Evolutionary conservation across 2,888 invertebrate species (phyloP), one percentile per base, ranked within the genome.

Genomic region (Tipula helvola): DNA sequence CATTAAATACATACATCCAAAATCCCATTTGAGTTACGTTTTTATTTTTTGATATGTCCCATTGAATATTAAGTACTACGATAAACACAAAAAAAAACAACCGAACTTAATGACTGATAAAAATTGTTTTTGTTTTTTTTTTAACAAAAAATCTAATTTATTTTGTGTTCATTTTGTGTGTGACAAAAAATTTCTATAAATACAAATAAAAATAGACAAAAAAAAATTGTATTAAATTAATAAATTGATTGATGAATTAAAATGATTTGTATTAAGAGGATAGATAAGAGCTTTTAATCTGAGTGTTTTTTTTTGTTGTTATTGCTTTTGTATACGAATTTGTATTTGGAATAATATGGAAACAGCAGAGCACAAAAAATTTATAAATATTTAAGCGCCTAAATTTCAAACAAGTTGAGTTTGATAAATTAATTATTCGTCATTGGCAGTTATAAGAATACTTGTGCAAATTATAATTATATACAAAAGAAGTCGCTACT

Each of bases 161-260:
- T 57, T 18, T 57, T 57, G 28, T 28, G 28, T 28, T 28, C 28
- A 39, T 39, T 71, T 18, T 71, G 28, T 71, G 71, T 71, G 28
- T 71, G 71, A 71, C 18, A 71, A 71, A 71, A 71, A 71, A 71
- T 28, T 10, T 71, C 71, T 18, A 18, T 28, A 28, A 7, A 52
- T n/a, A 16, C 52, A n/a, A 52, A 52, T n/a, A 52, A 44, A n/a
- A 52, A 71, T 10, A 71, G 71, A 28, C 10, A 39, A 39, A 39
- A 39, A 39, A 39, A 39, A 39, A 10, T 16, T 28, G 0, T 71
- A 71, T 71, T 71, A 71, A 71, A 71, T 71, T 71, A 71, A 71
- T 71, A 71, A 71, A 71, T 71, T 71, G 71, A 71, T 71, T 71
- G 71, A 71, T 71, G 71, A 71, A 71, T 71, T 71, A 71, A 71